Evolutionary conservation across 1,140 invertebrate species (phyloP).

Genomic region (Cataglyphis hispanica): DNA sequence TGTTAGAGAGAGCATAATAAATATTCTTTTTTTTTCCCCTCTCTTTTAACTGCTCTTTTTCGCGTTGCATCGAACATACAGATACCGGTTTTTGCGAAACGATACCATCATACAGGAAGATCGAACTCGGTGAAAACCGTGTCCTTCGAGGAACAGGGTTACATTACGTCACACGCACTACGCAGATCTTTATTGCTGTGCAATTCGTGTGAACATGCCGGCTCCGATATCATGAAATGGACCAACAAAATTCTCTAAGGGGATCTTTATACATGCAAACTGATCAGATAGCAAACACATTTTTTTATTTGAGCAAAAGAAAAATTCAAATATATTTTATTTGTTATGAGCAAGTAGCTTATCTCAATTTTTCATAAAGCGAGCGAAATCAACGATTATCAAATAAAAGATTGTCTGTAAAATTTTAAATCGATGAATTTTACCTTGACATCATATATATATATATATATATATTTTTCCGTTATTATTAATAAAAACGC

Average conservation of each 20-base stretch:
- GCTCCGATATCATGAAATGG: conserved; percentile 3
- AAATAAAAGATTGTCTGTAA: neutral
- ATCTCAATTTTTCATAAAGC: neutral
- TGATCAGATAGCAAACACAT: neutral
- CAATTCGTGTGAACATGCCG: conserved; percentile 36
- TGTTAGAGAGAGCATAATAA: neutral
- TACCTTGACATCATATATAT: neutral
- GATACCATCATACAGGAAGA: conserved; percentile 77
- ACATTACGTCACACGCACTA: conserved; percentile 67
- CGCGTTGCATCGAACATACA: neutral
- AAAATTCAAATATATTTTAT: conserved; percentile 18
- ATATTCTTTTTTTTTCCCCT: neutral
- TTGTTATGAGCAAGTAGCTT: neutral
- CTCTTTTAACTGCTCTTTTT: neutral
- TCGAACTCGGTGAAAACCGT: conserved; percentile 73
- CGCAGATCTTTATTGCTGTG: conserved; percentile 50
- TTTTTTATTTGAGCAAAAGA: conserved; percentile 3
- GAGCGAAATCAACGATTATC: neutral
- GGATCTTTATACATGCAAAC: conserved; percentile 6
- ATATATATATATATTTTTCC: neutral
- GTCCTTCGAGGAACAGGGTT: conserved; percentile 75
- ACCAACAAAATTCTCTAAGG: conserved; percentile 18
- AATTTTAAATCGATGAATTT: conserved; percentile 13
- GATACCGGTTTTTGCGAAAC: conserved; percentile 72
- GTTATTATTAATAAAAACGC: neutral